Base-by-base conservation (phyloP, 2,113 vertebrate species). In the Tychaedon coryphoeus region DNA sequence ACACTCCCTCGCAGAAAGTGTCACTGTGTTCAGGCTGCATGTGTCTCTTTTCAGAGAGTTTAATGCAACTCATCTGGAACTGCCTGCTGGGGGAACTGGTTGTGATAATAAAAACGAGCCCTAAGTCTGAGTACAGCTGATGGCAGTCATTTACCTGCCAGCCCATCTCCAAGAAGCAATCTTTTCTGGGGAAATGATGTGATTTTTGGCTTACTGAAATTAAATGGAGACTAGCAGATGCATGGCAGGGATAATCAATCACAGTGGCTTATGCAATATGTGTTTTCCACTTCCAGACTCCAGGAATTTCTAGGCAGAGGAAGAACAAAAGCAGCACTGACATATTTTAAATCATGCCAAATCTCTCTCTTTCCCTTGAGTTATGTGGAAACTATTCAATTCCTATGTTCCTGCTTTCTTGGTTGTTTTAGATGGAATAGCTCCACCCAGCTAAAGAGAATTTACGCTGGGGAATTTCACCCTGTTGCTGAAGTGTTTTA, bases 231-330 rank as follows among this genome's bases (percentile, higher is more conserved):
- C 34, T 86, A 90, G 71, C 84, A 95, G 71, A 91, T 80, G 79
- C 28, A n/a, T 24, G n/a, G 50, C 73, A 72, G 67, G 51, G 42
- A 85, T 76, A 93, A 94, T 95, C 71, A 28, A 77, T 95, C 87
- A 79, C 34, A 23, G 48, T 14, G n/a, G 24, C 66, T 95, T 86
- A 95, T 0, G 8, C 56, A 91, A 92, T 60, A 66, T 0, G 8
- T 80, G 80, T 94, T 96, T 96, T 96, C 79, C 82, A 42, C n/a
- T 71, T 77, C 43, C 36, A 77, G 42, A n/a, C 74, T 77, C 50
- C 67, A 82, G 67, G 64, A 70, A 34, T 86, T 95, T 88, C 76
- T 60, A 93, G 71, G 78, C 60, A 88, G 51, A 77, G 17, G 6
- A 88, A 40, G 34, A 93, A 79, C 8, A 91, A 92, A 94, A 75